These are phyloP conservation scores for Drosophila limbata DNA, from an alignment of 2,888 invertebrate genomes.

Conservation along the genomic window DNA sequence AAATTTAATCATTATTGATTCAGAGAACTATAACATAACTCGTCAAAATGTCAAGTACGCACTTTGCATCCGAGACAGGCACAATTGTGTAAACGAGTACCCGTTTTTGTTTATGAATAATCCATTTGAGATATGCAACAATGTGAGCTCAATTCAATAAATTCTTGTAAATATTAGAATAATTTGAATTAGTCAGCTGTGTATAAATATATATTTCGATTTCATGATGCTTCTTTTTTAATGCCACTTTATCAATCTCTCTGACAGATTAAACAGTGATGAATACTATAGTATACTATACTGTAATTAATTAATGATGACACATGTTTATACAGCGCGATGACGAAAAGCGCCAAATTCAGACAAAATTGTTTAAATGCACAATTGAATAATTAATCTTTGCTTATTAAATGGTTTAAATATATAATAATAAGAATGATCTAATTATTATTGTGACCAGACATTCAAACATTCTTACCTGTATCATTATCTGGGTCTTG, in stretches of 20 bases:
- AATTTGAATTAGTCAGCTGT: slow-evolving; percentile 23
- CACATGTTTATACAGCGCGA: slow-evolving; percentile 52
- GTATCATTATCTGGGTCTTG: slow-evolving; percentile 12
- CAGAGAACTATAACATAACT: slow-evolving; percentile 19
- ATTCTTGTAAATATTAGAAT: slow-evolving; percentile 10
- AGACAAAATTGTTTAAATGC: slow-evolving; percentile 12
- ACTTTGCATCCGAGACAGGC: slow-evolving; percentile 1
- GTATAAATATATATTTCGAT: slow-evolving; percentile 27
- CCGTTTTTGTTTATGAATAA: slow-evolving; percentile 10
- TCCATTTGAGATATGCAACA: slow-evolving; percentile 4
- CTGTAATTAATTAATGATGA: slow-evolving; percentile 72
- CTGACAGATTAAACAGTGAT: slow-evolving; percentile 33
- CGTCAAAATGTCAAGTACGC: slow-evolving; percentile 27
- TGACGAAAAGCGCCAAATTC: slow-evolving; percentile 45
- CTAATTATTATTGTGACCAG: slow-evolving; percentile 31
- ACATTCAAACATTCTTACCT: slow-evolving; percentile 16
- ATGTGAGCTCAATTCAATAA: slow-evolving; percentile 17
- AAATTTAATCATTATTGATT: slow-evolving; percentile 9
- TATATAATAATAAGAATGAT: slow-evolving; percentile 48
- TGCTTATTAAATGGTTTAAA: slow-evolving; percentile 10
- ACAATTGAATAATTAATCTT: slow-evolving; percentile 51
- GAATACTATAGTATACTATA: slow-evolving; percentile 19
- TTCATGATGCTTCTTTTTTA: slow-evolving; percentile 25
- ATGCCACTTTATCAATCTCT: slow-evolving; percentile 37
- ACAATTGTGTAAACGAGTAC: slow-evolving; percentile 4